Conservation (phyloP, 2,888 invertebrate genomes). For the Epinotia bilunana region DNA sequence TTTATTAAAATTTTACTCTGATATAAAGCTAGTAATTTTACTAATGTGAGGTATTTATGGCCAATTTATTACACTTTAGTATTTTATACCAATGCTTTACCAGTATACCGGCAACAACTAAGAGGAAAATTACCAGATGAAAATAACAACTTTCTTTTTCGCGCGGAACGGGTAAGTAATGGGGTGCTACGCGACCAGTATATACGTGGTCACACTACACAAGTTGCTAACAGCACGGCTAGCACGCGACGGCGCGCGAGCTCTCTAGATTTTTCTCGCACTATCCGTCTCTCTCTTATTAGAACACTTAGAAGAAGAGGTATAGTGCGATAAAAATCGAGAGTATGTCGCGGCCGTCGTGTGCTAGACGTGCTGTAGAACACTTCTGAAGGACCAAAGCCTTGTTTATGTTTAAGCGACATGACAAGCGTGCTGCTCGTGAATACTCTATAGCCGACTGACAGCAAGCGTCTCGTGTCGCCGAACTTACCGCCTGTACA, state of each 20-base stretch:
- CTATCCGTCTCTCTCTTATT: too few species aligned
- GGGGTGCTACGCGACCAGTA: constrained; percentile 44
- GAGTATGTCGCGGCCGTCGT: too few species aligned
- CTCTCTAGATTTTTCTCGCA: too few species aligned
- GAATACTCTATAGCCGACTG: too few species aligned
- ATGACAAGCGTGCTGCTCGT: too few species aligned
- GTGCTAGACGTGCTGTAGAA: too few species aligned
- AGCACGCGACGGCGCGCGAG: too few species aligned
- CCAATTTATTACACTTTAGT: not conserved
- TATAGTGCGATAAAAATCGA: too few species aligned
- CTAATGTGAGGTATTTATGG: not conserved
- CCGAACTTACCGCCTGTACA: too few species aligned
- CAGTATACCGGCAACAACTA: constrained; percentile 10
- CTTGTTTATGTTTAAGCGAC: not conserved
- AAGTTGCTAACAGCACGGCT: constrained; percentile 15
- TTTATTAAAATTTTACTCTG: not conserved
- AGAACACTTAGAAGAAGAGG: too few species aligned
- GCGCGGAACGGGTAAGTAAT: constrained; percentile 43
- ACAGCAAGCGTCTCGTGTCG: too few species aligned
- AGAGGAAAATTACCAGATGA: constrained; percentile 40
- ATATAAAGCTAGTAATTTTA: not conserved
- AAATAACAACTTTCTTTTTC: constrained; percentile 44
- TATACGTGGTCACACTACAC: constrained; percentile 25
- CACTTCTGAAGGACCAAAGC: not conserved
- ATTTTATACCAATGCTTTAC: not conserved